Evolutionary conservation across 2,113 vertebrate species (phyloP), one percentile per base, ranked within the genome.

Genomic region (Centropus unirufus): DNA sequence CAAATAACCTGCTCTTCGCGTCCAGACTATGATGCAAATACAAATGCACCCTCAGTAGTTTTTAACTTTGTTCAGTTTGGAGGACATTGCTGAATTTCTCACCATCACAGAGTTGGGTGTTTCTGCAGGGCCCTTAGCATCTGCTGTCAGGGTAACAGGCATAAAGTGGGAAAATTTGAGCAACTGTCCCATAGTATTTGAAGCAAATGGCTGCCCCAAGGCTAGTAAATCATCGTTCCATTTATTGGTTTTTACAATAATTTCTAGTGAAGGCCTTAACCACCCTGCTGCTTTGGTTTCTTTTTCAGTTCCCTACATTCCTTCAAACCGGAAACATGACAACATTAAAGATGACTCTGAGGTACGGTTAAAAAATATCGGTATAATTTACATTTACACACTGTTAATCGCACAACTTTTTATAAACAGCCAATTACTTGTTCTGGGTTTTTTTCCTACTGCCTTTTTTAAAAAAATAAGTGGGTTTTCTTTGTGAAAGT

Each of bases 261-360:
- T 52, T 87, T 90, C n/a, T 57, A 30, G 6, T 69, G 30, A 76
- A 67, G 32, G 13, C 27, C 29, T 83, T 92, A 75, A 89, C 19
- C 23, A 61, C 12, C 30, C 32, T 29, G 1, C 12, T 64, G 72
- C 6, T 81, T 90, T 58, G 27, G 51, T 89, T 93, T 93, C 59
- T 51, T 58, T 93, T 73, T 7, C 96, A 99, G 99, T 99, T 96
- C 83, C 98, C 49, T 99, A 99, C 92, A 97, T 99, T 95, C 97
- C 99, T 91, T 99, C 99, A 89, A 98, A 97, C 95, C 97, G 99
- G 92, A 98, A 98, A 59, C 98, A 98, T 29, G 99, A 99, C 90
- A 98, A 95, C 95, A 96, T 98, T 66, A 99, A 99, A 90, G 99
- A 99, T 83, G 98, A 99, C 39, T 96, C 98, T 69, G 98, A 99